phyloP scores from a whole-genome alignment of 2,888 invertebrate species.

The Acrobasis consociella region DNA sequence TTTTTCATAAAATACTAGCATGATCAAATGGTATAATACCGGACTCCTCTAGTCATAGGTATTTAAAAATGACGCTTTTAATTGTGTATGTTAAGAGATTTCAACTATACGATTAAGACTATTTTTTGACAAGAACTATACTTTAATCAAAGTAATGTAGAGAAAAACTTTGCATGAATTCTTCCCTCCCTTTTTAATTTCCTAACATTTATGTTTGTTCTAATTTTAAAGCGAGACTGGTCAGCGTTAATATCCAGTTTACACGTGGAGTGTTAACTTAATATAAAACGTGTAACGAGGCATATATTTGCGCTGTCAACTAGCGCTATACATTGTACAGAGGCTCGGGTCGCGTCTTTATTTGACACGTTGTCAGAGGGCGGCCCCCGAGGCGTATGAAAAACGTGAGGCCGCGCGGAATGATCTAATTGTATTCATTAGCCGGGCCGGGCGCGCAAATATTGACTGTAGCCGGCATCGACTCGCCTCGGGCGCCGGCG shows the following conservation, averaged over 20 bases:
- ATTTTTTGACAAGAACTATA: too few relatives aligned
- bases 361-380: conserved; percentile 69
- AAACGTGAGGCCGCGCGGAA: conserved; percentile 81
- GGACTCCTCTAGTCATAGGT: too few relatives aligned
- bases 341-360: conserved; percentile 57
- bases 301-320: conserved; percentile 54
- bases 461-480: conserved; percentile 69
- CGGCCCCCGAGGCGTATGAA: conserved; percentile 71
- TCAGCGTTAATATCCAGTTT: conserved; percentile 22
- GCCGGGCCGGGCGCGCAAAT: conserved; percentile 77
- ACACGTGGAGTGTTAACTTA: conserved; percentile 33
- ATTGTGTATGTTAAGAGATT: too few relatives aligned
- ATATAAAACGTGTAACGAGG: conserved; percentile 37
- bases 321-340: conserved; percentile 59
- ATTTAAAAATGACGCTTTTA: too few relatives aligned
- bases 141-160: too few relatives aligned
- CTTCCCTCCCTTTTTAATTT: not conserved
- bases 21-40: too few relatives aligned
- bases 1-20: too few relatives aligned
- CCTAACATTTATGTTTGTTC: not conserved
- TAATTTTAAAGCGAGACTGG: not conserved
- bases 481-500: conserved; percentile 47
- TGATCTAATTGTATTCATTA: conserved; percentile 83
- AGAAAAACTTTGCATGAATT: too few relatives aligned
- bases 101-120: too few relatives aligned